phyloP scores from a whole-genome alignment of 1,140 invertebrate genomes.

The Trypoxylus dichotomus region DNA sequence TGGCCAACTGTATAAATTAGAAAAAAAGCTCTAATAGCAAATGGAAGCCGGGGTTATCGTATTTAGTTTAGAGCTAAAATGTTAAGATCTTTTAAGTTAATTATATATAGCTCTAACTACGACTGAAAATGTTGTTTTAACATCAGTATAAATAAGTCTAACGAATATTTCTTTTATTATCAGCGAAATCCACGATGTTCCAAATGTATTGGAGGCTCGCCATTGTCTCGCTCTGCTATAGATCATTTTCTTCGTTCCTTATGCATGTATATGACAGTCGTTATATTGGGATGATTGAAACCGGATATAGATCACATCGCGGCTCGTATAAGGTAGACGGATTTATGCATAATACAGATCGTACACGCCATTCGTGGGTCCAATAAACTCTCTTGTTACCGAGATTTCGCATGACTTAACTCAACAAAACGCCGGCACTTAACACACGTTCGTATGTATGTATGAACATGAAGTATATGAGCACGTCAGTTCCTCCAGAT shows the following conservation, averaged over 20 bases:
- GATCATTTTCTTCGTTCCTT: neutral
- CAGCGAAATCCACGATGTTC: neutral
- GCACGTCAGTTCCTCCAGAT: neutral
- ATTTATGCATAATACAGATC: neutral
- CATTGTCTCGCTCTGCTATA: neutral
- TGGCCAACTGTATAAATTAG: too few species aligned
- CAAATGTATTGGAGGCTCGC: neutral
- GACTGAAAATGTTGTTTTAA: too few species aligned
- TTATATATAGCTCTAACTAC: too few species aligned
- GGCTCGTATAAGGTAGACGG: neutral
- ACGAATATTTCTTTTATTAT: neutral
- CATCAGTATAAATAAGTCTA: too few species aligned
- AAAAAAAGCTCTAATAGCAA: too few species aligned
- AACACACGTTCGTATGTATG: neutral
- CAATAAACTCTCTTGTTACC: conserved; percentile 2
- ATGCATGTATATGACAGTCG: neutral
- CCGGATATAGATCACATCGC: neutral
- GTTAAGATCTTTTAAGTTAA: too few species aligned
- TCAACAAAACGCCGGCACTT: conserved; percentile 5
- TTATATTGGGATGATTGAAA: neutral
- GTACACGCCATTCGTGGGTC: neutral
- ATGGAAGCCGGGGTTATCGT: too few species aligned
- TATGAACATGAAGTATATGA: neutral
- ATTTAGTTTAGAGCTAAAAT: too few species aligned
- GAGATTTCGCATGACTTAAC: neutral